A percentile compares a stretch with the other conserved stretches of the same genome.
phyloP scores from a whole-genome alignment of 2,113 vertebrate species.

The Pogonocichla stellata region DNA sequence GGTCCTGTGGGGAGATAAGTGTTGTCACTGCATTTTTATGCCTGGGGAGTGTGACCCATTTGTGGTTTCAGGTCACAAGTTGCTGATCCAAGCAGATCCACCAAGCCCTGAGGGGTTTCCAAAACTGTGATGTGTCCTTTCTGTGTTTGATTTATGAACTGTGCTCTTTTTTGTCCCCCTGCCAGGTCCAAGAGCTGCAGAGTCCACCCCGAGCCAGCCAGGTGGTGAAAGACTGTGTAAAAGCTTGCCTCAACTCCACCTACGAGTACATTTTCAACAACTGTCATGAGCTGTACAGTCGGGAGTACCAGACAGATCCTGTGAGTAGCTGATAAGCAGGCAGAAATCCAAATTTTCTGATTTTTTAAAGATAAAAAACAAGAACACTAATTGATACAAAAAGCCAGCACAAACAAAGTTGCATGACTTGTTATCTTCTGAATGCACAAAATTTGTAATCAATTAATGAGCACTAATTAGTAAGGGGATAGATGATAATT shows the following conservation, averaged over 20 bases:
- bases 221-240: slow-evolving; percentile 96
- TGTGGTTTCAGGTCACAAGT: neutral
- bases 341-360: neutral
- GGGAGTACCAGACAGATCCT: slow-evolving; percentile 88
- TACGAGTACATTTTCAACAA: slow-evolving; percentile 99
- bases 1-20: neutral
- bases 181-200: slow-evolving; percentile 95
- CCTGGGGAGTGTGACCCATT: neutral
- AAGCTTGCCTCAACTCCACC: slow-evolving; percentile 97
- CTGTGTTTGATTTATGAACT: neutral
- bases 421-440: neutral
- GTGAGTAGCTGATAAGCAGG: slow-evolving; percentile 71
- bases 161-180: neutral
- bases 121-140: fast-evolving
- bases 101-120: neutral
- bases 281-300: slow-evolving; percentile 93
- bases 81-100: neutral
- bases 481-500: neutral
- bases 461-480: slow-evolving; percentile 16
- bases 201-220: slow-evolving; percentile 97
- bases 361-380: neutral
- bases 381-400: neutral
- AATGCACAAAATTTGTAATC: neutral
- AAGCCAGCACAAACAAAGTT: neutral
- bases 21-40: neutral